Percentiles rank a stretch among this genome's conserved stretches.
Conservation (phyloP, 2,888 invertebrate genomes). For the Malachius bipustulatus region DNA sequence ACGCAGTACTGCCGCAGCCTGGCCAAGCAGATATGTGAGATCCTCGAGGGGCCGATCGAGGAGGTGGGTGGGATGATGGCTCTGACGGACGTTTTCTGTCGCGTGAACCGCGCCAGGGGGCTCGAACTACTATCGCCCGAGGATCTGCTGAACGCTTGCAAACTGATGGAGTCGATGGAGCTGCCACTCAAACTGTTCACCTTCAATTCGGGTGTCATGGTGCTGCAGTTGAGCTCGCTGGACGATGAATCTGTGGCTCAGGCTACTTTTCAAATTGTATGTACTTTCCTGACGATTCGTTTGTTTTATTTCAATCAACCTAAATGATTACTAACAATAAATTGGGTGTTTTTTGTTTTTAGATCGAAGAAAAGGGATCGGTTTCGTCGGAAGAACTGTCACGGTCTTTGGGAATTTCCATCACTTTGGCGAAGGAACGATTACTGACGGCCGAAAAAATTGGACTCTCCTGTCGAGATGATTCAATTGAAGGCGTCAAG, state of each 20-base stretch:
- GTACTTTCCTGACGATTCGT: slow-evolving; percentile 9
- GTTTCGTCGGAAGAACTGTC: slow-evolving; percentile 83
- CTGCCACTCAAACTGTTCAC: slow-evolving; percentile 66
- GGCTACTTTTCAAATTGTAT: slow-evolving; percentile 52
- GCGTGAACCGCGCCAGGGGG: slow-evolving; percentile 93
- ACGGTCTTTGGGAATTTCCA: slow-evolving; percentile 68
- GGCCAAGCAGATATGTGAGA: slow-evolving; percentile 73
- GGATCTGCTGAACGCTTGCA: slow-evolving; percentile 87
- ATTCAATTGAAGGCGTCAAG: slow-evolving; percentile 85
- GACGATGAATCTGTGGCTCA: slow-evolving; percentile 59
- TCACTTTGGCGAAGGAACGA: slow-evolving; percentile 82
- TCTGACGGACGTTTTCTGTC: slow-evolving; percentile 90
- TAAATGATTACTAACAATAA: neutral
- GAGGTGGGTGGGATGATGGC: slow-evolving; percentile 95
- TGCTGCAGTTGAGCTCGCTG: slow-evolving; percentile 71
- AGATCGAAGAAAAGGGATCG: slow-evolving; percentile 56
- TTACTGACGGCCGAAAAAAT: slow-evolving; percentile 75
- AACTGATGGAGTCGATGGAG: slow-evolving; percentile 47
- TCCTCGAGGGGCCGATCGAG: slow-evolving; percentile 69
- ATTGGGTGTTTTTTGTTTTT: slow-evolving; percentile 22
- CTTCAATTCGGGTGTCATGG: slow-evolving; percentile 93
- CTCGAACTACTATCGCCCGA: slow-evolving; percentile 93
- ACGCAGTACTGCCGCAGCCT: slow-evolving; percentile 74
- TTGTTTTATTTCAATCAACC: slow-evolving; percentile 8
- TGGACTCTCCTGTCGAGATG: slow-evolving; percentile 86